Evolutionary conservation across 2,888 invertebrate species (phyloP), one percentile per base, ranked within the genome.

Genomic region (Acholoe squamosa): DNA sequence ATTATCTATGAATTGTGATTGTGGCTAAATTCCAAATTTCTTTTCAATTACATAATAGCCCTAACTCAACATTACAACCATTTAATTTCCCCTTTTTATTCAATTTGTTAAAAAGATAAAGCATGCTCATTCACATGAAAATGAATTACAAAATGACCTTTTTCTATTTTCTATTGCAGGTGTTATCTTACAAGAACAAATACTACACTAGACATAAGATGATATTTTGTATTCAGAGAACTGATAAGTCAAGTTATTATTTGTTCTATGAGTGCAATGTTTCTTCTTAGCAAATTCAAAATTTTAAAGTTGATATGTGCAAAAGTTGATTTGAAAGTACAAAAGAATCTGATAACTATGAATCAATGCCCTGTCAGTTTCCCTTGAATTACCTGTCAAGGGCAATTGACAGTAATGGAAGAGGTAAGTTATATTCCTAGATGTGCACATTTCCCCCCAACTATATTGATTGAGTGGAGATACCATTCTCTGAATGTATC

Each of bases 81-180:
- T 28, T 28, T 28, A 71, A 71, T 71, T 71, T 61, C 61, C 43
- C 43, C 43, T 14, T 3, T 61, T 71, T 14, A 71, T 71, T 71
- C 14, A 71, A 71, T 5, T n/a, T 71, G 71, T 28, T 43, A 61
- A 61, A n/a, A n/a, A n/a, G n/a, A 61, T 61, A 28, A 71, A 28
- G 71, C 71, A 71, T 71, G 71, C 71, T 28, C 3, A 22, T n/a
- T n/a, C n/a, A 71, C 31, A 43, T 71, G 71, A n/a, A 3, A 25
- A 28, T 71, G 71, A 71, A 71, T 71, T 25, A 25, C 28, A 71
- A 71, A 71, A 71, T 71, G 71, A 71, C 71, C 12, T 28, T 71
- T 71, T 71, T 71, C 71, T 71, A 71, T 71, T 71, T 71, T 71
- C 71, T 71, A 28, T 71, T 71, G 19, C 71, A 71, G 71, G 71